Percentiles rank a stretch among this genome's conserved stretches.
phyloP scores from a whole-genome alignment of 37 sponge, comb jelly and placozoan species.

The Halichondria panicea region DNA sequence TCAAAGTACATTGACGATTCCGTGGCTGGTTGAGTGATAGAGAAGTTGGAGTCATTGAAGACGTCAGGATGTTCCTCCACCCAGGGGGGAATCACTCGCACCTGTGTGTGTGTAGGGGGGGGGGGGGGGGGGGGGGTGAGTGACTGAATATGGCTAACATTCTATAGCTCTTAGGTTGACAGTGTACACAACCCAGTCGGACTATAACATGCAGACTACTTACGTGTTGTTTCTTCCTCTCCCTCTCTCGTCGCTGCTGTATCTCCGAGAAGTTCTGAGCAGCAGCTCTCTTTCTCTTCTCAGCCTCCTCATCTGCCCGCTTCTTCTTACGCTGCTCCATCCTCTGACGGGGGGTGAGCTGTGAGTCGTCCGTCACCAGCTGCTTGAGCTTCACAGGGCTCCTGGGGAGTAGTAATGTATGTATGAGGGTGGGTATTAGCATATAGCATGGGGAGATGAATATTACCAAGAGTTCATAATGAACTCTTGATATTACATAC shows the following conservation, averaged over 20 bases:
- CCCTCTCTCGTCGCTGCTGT: slow-evolving; percentile 32
- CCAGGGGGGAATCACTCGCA: slow-evolving; percentile 75
- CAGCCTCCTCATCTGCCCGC: slow-evolving; percentile 79
- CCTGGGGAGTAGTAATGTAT: too few relatives aligned
- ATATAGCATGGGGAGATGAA: too few relatives aligned
- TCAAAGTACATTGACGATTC: slow-evolving; percentile 4
- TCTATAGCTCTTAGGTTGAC: background rate
- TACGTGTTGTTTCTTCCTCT: slow-evolving; percentile 41
- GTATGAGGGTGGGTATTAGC: too few relatives aligned
- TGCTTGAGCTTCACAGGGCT: slow-evolving; percentile 58
- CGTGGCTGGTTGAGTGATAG: slow-evolving; percentile 46
- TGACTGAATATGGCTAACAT: background rate
- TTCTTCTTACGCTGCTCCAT: slow-evolving; percentile 55
- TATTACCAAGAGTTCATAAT: too few relatives aligned
- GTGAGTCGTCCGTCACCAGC: slow-evolving; percentile 19
- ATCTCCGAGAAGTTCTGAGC: slow-evolving; percentile 43
- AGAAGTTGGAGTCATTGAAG: slow-evolving; percentile 65
- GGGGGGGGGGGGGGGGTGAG: background rate
- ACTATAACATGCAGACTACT: background rate
- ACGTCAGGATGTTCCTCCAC: slow-evolving; percentile 87
- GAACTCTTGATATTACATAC: too few relatives aligned
- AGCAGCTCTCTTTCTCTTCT: slow-evolving; percentile 47
- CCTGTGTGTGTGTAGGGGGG: slow-evolving; percentile 9
- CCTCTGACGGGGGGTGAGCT: slow-evolving; percentile 46
- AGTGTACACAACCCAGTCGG: background rate